Percentiles rank a stretch among this genome's conserved stretches.
Conservation (phyloP, 2,113 vertebrate genomes). For the Stigmatopora nigra region DNA sequence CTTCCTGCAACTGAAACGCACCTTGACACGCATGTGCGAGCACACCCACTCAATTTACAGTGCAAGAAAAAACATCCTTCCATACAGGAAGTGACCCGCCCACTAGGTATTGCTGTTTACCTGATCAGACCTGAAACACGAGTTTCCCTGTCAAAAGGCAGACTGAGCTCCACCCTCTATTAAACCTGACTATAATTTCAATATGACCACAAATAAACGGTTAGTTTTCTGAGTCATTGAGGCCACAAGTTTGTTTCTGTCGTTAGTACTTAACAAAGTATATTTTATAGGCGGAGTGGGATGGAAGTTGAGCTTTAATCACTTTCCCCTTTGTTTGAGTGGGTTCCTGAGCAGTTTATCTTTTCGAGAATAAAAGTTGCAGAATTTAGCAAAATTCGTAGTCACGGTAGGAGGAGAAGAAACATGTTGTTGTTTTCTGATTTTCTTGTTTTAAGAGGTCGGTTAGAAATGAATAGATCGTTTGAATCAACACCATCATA, state of each 20-base stretch:
- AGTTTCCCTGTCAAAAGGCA: slow-evolving; percentile 29
- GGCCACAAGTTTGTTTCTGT: background rate
- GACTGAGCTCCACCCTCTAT: slow-evolving; percentile 26
- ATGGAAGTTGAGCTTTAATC: too few relatives aligned
- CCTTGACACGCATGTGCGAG: slow-evolving; percentile 7
- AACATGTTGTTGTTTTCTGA: too few relatives aligned
- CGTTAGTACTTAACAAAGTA: background rate
- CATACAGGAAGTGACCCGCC: slow-evolving; percentile 29
- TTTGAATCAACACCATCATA: too few relatives aligned
- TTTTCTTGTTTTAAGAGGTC: too few relatives aligned
- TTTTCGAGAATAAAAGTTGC: too few relatives aligned
- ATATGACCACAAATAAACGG: slow-evolving; percentile 13
- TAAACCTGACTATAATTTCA: slow-evolving; percentile 3
- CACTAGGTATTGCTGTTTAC: slow-evolving; percentile 38
- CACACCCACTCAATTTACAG: slow-evolving; percentile 12
- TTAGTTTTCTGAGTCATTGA: background rate
- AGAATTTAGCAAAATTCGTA: too few relatives aligned
- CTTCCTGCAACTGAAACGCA: slow-evolving; percentile 21
- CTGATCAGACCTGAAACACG: slow-evolving; percentile 60
- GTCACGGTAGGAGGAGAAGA: too few relatives aligned
- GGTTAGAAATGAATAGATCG: too few relatives aligned
- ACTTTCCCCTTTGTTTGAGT: too few relatives aligned
- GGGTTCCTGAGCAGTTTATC: too few relatives aligned
- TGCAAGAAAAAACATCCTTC: slow-evolving; percentile 12
- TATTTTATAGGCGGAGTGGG: too few relatives aligned